Evolutionary conservation across 2,797 vertebrate species (phyloP).

Genomic region (Taenioides sp.): DNA sequence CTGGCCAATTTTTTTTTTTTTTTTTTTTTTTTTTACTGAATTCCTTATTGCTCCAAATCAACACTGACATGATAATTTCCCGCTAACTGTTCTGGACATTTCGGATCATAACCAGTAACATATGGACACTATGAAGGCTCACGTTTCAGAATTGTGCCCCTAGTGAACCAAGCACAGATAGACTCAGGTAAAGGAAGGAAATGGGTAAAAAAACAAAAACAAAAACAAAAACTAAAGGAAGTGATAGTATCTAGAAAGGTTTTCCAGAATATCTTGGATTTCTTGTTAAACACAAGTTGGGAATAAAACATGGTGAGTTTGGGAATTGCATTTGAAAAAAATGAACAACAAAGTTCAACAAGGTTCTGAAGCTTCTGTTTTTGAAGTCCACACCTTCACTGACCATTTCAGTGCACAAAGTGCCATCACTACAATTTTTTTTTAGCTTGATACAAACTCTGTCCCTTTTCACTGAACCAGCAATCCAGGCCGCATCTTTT

Average conservation of each 20-base stretch:
- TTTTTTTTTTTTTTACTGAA: slow-evolving; percentile 17
- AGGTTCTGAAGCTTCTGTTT: no score
- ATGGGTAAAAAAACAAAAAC: background rate
- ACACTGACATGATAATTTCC: slow-evolving; percentile 55
- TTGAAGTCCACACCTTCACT: no score
- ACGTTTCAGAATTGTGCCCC: slow-evolving; percentile 47
- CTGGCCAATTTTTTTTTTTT: slow-evolving; percentile 7
- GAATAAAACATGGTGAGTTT: no score
- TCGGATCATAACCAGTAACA: slow-evolving; percentile 57
- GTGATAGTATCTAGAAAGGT: no score
- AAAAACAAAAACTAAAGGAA: background rate
- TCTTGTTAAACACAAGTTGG: no score
- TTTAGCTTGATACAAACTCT: no score
- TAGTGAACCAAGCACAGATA: background rate
- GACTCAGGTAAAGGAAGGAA: background rate
- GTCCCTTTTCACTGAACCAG: no score
- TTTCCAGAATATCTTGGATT: background rate
- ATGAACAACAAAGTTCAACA: no score
- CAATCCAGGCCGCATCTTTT: no score
- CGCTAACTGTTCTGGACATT: slow-evolving; percentile 50
- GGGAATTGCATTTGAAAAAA: no score
- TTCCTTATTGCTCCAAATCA: slow-evolving; percentile 31
- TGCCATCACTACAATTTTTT: no score
- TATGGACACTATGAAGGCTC: slow-evolving; percentile 64
- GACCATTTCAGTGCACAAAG: no score